Base-by-base conservation (phyloP, 2,797 vertebrate species). In the Emys orbicularis region DNA sequence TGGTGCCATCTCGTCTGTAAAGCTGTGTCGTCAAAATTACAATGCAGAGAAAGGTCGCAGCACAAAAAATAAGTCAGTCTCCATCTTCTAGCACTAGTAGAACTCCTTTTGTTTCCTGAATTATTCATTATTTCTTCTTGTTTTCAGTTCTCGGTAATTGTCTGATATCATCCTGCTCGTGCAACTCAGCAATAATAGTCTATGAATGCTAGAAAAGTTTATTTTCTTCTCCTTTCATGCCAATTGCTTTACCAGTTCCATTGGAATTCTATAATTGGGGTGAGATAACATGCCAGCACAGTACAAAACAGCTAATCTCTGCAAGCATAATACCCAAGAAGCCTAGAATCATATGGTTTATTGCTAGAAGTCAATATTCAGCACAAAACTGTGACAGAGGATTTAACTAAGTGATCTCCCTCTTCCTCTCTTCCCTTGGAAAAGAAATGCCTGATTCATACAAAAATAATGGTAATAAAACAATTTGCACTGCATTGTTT, bases 1-100 rank as follows among this genome's bases (percentile, higher is more conserved):
- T 95, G 97, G 97, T 98, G 97, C 97, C 98, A 98, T 97, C 96
- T 97, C 0, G 97, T 98, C 98, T 98, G 95, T 97, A 89, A 91
- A 97, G 87, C n/a, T 91, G 77, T 88, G 50, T 25, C 3, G 85
- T 88, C 92, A 87, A 90, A 95, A 94, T 90, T 80, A 92, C 83
- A 95, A 92, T 59, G 95, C 41, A 96, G 97, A 93, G 85, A 95
- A 96, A 97, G 93, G 96, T 97, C 96, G 96, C n/a, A 88, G 89
- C 79, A 89, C 61, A 90, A 97, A n/a, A 94, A 86, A 87, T 29
- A 89, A 93, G 52, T 56, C 88, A 89, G 83, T 82, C 54, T 93
- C 79, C 68, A 65, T 86, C 59, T 88, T 95, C 89, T 82, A 93
- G 88, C 47, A 94, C 80, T 95, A 90, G 80, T 53, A 86, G 84